These are phyloP conservation scores for Cotesia congregata DNA, from an alignment of 2,888 invertebrate species.

Conservation along the genomic window DNA sequence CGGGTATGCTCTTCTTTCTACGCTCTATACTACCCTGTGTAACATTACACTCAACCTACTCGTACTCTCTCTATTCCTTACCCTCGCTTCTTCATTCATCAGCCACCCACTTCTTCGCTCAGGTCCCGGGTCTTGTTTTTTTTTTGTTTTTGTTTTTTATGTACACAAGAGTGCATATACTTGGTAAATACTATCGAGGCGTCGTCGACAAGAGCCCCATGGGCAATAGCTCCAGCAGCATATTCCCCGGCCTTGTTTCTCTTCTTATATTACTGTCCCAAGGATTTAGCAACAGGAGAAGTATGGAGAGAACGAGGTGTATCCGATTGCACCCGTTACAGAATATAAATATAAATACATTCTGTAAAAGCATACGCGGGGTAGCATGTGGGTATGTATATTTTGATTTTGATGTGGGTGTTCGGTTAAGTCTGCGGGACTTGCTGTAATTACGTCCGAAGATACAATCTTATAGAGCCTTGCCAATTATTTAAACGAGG, in stretches of 20 bases:
- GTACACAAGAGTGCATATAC: not conserved
- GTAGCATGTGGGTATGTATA: too few species aligned
- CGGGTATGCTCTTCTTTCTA: not conserved
- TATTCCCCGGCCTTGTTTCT: not conserved
- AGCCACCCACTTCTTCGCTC: not conserved
- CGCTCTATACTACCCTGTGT: not conserved
- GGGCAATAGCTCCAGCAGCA: not conserved
- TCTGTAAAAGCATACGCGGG: not conserved
- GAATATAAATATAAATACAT: conserved; percentile 13
- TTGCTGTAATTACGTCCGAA: conserved; percentile 29
- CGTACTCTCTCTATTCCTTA: not conserved
- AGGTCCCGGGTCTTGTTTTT: not conserved
- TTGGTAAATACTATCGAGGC: conserved; percentile 20
- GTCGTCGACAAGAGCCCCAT: conserved; percentile 6
- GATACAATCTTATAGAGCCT: conserved; percentile 34
- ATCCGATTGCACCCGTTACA: conserved; percentile 29
- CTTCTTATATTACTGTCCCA: conserved; percentile 7
- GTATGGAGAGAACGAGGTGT: conserved; percentile 19
- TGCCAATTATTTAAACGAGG: conserved; percentile 31
- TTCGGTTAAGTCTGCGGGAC: conserved; percentile 24
- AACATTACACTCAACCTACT: conserved; percentile 3
- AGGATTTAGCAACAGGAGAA: conserved; percentile 1
- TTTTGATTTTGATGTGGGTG: not conserved
- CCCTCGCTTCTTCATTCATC: not conserved
- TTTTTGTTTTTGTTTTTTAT: not conserved